These are phyloP conservation scores for Vanessa tameamea DNA, from an alignment of 1,140 invertebrate species.

Conservation along the genomic window DNA sequence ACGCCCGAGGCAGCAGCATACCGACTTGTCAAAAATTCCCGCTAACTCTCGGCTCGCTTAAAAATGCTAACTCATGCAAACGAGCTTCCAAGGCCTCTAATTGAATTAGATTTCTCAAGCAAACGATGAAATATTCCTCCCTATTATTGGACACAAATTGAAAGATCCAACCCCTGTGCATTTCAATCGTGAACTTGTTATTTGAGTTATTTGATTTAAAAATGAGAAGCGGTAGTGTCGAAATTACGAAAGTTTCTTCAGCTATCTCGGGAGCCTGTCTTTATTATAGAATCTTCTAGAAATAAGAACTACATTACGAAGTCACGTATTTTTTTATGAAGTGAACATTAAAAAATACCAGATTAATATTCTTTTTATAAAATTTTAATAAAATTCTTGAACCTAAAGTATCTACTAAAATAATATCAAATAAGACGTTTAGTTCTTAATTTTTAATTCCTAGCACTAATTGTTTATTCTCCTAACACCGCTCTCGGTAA, in stretches of 20 bases:
- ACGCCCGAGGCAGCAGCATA: conserved; percentile 37
- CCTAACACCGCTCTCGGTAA: not conserved
- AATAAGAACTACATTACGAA: too few relatives aligned
- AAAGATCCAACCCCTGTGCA: conserved; percentile 62
- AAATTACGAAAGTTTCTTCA: conserved; percentile 10
- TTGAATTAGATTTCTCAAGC: conserved; percentile 71
- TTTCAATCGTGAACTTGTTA: conserved; percentile 53
- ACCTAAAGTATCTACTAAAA: not conserved
- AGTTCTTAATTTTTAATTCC: not conserved
- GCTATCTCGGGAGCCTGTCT: not conserved
- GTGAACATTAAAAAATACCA: not conserved
- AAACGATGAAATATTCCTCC: conserved; percentile 65
- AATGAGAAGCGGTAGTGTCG: conserved; percentile 35
- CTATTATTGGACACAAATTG: conserved; percentile 69
- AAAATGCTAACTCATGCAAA: conserved; percentile 79
- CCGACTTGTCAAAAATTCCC: conserved; percentile 64
- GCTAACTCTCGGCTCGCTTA: conserved; percentile 58
- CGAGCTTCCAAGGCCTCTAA: conserved; percentile 65
- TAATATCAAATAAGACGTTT: not conserved
- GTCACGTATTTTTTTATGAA: not conserved
- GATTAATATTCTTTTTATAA: too few relatives aligned
- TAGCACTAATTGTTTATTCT: not conserved
- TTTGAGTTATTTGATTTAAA: conserved; percentile 53
- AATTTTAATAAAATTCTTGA: not conserved
- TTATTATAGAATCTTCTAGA: not conserved